Evolutionary conservation across 2,113 vertebrate species (phyloP), one percentile per base, ranked within the genome.

Genomic region (Hipposideros armiger): DNA sequence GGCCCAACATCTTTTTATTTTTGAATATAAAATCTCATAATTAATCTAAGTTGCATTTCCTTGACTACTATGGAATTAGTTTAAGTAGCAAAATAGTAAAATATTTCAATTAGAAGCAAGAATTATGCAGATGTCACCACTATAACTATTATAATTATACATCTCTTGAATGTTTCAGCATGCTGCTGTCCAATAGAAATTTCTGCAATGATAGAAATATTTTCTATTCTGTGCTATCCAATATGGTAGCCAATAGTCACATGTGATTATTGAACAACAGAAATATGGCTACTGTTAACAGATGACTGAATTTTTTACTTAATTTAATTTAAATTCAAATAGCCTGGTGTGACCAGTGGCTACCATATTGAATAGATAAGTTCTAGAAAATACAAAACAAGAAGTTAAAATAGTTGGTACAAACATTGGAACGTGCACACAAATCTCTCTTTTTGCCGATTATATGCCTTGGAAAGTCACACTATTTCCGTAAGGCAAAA

Each of bases 21-120:
- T 95, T 85, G 2, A 32, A 90, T 83, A 58, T 40, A 76, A 91
- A 69, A 66, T 86, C 17, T 73, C 62, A 69, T 73, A 22, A 70
- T 70, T 86, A 52, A 85, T 70, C 81, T 88, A 82, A 66, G n/a
- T 64, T 83, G 58, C 28, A 93, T 95, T 95, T 86, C 54, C 14
- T 91, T 88, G 69, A 64, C 60, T 62, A 62, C 19, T 74, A 17
- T 16, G 36, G 47, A 73, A 86, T 91, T 77, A 56, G 36, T 77
- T 94, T 77, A 89, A 62, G 17, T 69, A 74, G 26, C 15, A 87
- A 95, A 86, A 77, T 2, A 78, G 36, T 64, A 58, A 97, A 52
- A 45, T 56, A 77, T 67, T 91, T 82, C n/a, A 60, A 90, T 95
- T 64, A 93, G 84, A 94, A 52, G 70, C 14, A 83, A 90, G 70